Base-by-base conservation (phyloP, 2,113 vertebrate genomes). In the Ranitomeya imitator region DNA sequence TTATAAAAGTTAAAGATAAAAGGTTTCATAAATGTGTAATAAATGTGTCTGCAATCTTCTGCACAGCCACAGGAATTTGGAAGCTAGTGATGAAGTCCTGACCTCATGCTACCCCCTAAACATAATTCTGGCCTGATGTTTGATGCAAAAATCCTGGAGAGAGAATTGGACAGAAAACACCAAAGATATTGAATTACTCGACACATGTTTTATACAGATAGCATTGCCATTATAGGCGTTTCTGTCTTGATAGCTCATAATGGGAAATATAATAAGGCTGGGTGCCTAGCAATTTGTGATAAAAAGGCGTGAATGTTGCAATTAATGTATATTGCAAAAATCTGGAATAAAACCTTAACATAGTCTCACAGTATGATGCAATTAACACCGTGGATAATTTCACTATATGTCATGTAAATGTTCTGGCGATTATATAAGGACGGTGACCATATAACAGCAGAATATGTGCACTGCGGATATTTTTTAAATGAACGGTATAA, bases 191-290 rank as follows among this genome's bases (percentile, higher is more conserved):
- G 51, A 78, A 54, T 54, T n/a, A 54, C 45, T 45, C 13, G 21
- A 78, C 45, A 78, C 21, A 52, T 54, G 76, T n/a, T 78, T 78
- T n/a, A n/a, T 21, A 21, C 51, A 78, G 76, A 78, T 78, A 78
- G 54, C 45, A 78, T 54, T n/a, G 51, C 18, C 18, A 54, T 78
- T 78, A 78, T 7, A 13, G 45, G 51, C 21, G 4, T 78, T n/a
- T 78, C 51, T 54, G 76, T 8, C 76, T 54, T 23, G 4, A 59
- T 57, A 79, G 52, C n/a, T 15, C 52, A 57, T 79, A 57, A 23
- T 57, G n/a, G n/a, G 21, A 57, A 74, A 74, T 74, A 16, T 45
- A 74, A 74, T 74, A 57, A 23, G n/a, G n/a, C 45, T n/a, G 21
- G n/a, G 54, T 79, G 77, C 52, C 6, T 79, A n/a, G 54, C 7